These are phyloP conservation scores for Mesembrinibis cayennensis DNA, from an alignment of 2,113 vertebrate genomes.

Conservation along the genomic window DNA sequence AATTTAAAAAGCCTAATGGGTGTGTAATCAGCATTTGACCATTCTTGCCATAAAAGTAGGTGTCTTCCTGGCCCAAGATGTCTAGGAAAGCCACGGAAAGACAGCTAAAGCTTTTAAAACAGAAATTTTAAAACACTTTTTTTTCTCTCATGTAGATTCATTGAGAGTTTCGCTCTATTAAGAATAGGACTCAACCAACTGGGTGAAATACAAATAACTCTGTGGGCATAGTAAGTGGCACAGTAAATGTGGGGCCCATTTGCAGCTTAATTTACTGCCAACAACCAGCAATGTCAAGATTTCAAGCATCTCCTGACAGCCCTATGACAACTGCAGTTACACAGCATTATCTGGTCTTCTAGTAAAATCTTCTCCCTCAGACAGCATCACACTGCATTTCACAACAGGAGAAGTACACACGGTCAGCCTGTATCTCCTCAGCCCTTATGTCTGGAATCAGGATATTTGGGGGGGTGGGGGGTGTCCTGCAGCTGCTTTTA, in stretches of 20 bases:
- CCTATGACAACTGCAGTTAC: conserved; percentile 53
- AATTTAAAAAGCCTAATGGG: conserved; percentile 1
- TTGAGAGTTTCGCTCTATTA: background rate
- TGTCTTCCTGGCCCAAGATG: background rate
- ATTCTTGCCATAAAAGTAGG: background rate
- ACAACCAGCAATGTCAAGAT: conserved; percentile 2
- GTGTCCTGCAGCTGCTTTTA: background rate
- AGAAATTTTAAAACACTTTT: background rate
- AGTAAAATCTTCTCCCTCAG: conserved; percentile 42
- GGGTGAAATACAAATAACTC: background rate
- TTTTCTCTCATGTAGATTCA: background rate
- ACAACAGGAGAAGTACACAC: background rate
- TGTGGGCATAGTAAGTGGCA: background rate
- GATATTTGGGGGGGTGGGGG: background rate
- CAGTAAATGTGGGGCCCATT: background rate
- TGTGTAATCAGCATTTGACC: background rate
- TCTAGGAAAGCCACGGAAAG: background rate
- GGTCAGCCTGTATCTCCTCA: background rate
- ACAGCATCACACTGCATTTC: conserved; percentile 22
- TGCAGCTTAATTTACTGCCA: conserved; percentile 2
- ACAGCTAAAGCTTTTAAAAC: background rate
- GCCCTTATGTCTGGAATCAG: background rate
- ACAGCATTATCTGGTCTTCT: conserved; percentile 48
- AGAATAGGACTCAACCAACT: background rate
- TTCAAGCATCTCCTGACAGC: conserved; percentile 34